Conservation (phyloP, 2,113 vertebrate species). For the Mirza zaza region DNA sequence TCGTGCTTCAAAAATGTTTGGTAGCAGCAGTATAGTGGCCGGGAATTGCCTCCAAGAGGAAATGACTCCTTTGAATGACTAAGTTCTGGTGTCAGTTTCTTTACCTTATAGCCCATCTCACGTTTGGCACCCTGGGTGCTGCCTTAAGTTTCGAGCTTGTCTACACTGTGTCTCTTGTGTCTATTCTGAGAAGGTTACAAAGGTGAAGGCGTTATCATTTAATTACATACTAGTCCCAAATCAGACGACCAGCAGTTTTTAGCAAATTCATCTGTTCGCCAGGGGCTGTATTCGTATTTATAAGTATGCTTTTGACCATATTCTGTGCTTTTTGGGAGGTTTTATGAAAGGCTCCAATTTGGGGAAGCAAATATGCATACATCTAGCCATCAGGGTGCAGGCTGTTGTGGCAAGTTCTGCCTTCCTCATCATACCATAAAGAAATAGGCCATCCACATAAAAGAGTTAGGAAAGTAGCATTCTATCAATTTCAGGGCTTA, state of each 20-base stretch:
- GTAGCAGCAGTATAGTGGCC: neutral
- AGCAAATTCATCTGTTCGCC: neutral
- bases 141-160: neutral
- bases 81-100: neutral
- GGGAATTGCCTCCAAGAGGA: neutral
- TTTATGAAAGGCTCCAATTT: conserved; percentile 55
- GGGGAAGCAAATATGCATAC: neutral
- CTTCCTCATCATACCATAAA: neutral
- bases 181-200: neutral
- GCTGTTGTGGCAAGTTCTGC: neutral
- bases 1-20: neutral
- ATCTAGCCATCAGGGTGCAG: neutral
- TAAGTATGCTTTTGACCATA: neutral
- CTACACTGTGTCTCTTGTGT: neutral
- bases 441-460: neutral
- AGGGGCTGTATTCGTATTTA: neutral
- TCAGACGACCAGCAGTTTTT: neutral
- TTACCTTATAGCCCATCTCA: neutral
- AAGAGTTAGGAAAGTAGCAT: neutral
- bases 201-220: neutral
- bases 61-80: neutral
- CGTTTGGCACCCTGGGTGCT: neutral
- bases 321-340: neutral
- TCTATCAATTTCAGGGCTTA: neutral
- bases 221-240: neutral